Conservation (phyloP, 2,113 vertebrate genomes). For the Ailurus styani region DNA sequence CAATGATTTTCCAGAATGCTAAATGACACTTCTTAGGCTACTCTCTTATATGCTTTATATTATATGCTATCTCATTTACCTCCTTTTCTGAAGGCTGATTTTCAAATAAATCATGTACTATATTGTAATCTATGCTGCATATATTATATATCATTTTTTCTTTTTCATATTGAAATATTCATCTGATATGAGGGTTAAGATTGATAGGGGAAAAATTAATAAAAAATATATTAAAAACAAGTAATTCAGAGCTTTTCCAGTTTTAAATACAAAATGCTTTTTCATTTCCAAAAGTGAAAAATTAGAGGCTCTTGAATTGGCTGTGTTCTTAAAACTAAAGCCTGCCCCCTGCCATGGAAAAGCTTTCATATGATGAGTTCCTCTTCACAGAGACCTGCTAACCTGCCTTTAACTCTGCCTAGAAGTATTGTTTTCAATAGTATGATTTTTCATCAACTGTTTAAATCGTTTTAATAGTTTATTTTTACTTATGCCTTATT, state of each 20-base stretch:
- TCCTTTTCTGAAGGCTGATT: neutral
- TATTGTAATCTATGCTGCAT: neutral
- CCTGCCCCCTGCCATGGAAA: neutral
- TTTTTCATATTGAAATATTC: neutral
- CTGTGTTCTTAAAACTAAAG: neutral
- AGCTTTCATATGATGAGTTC: neutral
- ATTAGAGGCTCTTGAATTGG: neutral
- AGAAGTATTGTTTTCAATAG: neutral
- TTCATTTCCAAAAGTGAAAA: neutral
- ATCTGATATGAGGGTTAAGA: neutral
- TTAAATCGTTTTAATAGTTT: conserved; percentile 13
- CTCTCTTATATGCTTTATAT: neutral
- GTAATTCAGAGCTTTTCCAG: neutral
- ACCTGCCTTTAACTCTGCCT: neutral
- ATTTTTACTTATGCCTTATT: neutral
- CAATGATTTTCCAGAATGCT: neutral
- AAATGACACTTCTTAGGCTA: neutral
- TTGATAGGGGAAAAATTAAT: neutral
- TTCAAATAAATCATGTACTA: conserved; percentile 1
- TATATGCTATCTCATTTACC: neutral
- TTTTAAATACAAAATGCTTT: neutral
- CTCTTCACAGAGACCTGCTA: neutral
- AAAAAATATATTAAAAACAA: neutral
- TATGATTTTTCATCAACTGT: neutral
- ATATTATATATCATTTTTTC: neutral